phyloP scores from a whole-genome alignment of 2,888 invertebrate species.

The Empis livida region DNA sequence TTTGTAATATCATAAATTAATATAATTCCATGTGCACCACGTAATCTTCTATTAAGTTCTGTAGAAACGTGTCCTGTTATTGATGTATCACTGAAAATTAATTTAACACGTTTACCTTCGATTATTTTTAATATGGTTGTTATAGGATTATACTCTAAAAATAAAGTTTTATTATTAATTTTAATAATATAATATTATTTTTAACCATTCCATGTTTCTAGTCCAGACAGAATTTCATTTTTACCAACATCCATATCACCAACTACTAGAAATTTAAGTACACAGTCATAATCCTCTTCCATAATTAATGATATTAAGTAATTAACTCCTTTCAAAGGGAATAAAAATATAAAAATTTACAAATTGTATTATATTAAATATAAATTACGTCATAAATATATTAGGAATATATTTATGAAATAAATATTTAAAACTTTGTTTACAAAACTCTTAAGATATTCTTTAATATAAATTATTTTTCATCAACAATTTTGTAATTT shows the following conservation, averaged over 20 bases:
- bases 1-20: conserved; percentile 97
- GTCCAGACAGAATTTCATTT: conserved; percentile 86
- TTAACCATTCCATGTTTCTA: conserved; percentile 52
- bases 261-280: conserved; percentile 87
- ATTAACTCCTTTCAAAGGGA: too few relatives aligned
- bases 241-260: conserved; percentile 98
- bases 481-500: too few relatives aligned
- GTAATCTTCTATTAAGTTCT: conserved; percentile 89
- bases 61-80: conserved; percentile 97
- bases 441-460: too few relatives aligned
- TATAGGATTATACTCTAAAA: conserved; percentile 85
- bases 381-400: too few relatives aligned
- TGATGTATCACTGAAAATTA: conserved; percentile 94
- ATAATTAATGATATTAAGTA: too few relatives aligned
- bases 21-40: conserved; percentile 96
- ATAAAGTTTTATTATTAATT: background rate
- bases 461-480: too few relatives aligned
- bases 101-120: conserved; percentile 90
- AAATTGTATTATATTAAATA: too few relatives aligned
- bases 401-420: too few relatives aligned
- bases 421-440: too few relatives aligned
- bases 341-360: too few relatives aligned
- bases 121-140: conserved; percentile 57
- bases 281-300: conserved; percentile 64
- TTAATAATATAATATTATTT: conserved; percentile 12